A percentile compares a stretch with the other conserved stretches of the same genome.
Evolutionary conservation across 2,888 invertebrate genomes (phyloP).

Genomic region (Chrysolina oricalcia): DNA sequence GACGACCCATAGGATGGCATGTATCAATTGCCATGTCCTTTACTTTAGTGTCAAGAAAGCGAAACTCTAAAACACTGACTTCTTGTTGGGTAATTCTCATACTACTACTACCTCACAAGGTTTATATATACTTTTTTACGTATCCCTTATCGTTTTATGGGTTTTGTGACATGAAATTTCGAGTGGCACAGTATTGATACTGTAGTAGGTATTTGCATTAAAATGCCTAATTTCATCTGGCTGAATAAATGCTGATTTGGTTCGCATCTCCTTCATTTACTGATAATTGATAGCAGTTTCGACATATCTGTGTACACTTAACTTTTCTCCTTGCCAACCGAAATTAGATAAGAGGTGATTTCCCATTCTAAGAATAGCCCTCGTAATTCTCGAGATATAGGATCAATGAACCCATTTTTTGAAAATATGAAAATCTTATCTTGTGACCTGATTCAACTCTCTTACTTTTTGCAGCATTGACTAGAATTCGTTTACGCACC

Average conservation of each 20-base stretch:
- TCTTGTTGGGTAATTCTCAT: no score
- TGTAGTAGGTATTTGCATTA: no score
- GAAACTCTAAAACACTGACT: no score
- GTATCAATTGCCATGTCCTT: no score
- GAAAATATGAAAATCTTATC: constrained; percentile 32
- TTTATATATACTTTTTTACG: no score
- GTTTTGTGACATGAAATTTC: no score
- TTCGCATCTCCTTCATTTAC: neutral
- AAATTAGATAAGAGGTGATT: constrained; percentile 8
- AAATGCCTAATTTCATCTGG: no score
- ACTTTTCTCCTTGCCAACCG: neutral
- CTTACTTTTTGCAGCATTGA: constrained; percentile 8
- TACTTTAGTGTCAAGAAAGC: no score
- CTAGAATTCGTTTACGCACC: neutral
- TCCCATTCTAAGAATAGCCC: constrained; percentile 31
- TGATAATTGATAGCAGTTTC: neutral
- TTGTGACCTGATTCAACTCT: constrained; percentile 31
- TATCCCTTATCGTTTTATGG: no score
- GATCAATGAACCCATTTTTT: constrained; percentile 40
- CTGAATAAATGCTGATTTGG: neutral
- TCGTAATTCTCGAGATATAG: constrained; percentile 16
- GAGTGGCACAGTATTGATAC: no score
- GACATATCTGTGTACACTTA: constrained; percentile 5
- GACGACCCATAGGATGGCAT: no score
- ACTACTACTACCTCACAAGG: no score